Base-by-base conservation (phyloP, 2,888 invertebrate genomes). In the Caenorhabditis sulstoni region DNA sequence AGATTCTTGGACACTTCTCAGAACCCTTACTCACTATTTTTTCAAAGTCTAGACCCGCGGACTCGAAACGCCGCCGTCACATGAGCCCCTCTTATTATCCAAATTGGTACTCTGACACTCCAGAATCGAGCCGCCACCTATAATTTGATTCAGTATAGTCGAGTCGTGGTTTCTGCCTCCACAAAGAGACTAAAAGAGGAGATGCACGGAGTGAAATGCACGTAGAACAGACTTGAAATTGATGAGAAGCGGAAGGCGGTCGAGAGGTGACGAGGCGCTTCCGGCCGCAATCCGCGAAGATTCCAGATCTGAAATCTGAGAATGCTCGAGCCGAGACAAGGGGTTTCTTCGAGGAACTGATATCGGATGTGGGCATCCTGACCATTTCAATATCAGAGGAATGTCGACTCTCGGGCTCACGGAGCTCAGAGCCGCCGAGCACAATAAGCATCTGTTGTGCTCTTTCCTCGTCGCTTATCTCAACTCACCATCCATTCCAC, bases 191-290 rank as follows among this genome's bases (percentile, higher is more conserved):
- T 18, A 70, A 61, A 53, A 55, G 37, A 70, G 37, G 70, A 70
- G 53, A 55, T 62, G 64, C 57, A 23, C 55, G 49, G 14, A 47
- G 18, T 52, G 47, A 37, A 64, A 57, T 58, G 73, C 73, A 73
- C 73, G 73, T 73, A 73, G 64, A 73, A 73, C 73, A 64, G 73
- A 73, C 73, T 73, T 39, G 59, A 53, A 71, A 64, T 62, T 62
- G 45, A 57, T 55, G 39, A 50, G 41, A 50, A 39, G 29, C 12
- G 12, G 47, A 35, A 11, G 41, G 23, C n/a, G n/a, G n/a, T n/a
- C n/a, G 37, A 16, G 61, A 23, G 53, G 37, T 37, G 45, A 20
- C 22, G 49, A 23, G 7, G 12, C 39, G 44, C 44, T 66, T 58
- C 67, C 55, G 55, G 45, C 23, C 18, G 35, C 8, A 5, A 29